A percentile compares a stretch with the other conserved stretches of the same genome.
Conservation (phyloP, 2,113 vertebrate genomes). For the Numida meleagris region DNA sequence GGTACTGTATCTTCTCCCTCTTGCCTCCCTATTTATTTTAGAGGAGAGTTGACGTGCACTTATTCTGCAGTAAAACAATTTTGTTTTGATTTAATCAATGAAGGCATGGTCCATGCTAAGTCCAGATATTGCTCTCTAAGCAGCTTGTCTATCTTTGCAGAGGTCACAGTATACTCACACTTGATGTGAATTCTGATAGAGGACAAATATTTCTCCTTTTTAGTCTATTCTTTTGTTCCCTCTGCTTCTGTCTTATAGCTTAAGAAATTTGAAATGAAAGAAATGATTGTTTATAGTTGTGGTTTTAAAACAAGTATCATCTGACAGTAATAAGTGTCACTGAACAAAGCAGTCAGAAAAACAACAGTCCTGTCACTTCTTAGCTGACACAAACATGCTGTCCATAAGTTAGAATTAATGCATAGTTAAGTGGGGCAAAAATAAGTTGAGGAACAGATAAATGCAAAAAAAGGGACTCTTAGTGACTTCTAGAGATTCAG, state of each 20-base stretch:
- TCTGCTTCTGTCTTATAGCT: not conserved
- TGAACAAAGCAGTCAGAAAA: not conserved
- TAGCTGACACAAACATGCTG: not conserved
- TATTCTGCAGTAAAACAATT: not conserved
- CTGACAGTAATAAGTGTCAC: not conserved
- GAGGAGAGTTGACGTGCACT: not conserved
- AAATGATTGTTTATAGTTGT: not conserved
- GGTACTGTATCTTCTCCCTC: not conserved
- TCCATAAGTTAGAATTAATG: not conserved
- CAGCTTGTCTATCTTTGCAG: not conserved
- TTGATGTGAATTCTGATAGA: not conserved
- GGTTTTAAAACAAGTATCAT: not conserved
- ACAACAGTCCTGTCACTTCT: not conserved
- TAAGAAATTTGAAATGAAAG: not conserved
- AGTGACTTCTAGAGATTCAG: not conserved
- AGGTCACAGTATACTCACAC: rapidly evolving
- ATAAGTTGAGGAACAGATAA: not conserved
- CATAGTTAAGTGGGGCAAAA: not conserved
- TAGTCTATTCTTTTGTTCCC: not conserved
- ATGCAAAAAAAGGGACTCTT: not conserved
- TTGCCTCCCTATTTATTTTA: not conserved
- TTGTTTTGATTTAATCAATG: not conserved
- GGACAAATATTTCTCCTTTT: not conserved
- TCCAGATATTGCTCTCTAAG: not conserved
- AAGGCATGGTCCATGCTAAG: rapidly evolving